Evolutionary conservation across 2,797 vertebrate genomes (phyloP).

Genomic region (Schizothorax lantsangensis): DNA sequence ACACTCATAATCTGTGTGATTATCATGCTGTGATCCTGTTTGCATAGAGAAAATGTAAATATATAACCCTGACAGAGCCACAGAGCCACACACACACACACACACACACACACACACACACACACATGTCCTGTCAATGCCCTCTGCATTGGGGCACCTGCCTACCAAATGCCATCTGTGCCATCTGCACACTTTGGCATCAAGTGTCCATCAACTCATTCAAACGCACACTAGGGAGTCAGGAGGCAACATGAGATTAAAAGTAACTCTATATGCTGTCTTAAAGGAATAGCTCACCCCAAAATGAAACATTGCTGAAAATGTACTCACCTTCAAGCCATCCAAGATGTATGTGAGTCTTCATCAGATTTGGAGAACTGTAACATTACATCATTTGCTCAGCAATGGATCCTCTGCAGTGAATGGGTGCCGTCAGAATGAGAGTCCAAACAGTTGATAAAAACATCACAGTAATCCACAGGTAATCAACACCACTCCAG

Average conservation of each 20-base stretch:
- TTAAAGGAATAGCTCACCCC: not conserved
- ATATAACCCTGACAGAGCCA: conserved; percentile 45
- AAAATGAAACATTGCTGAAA: not conserved
- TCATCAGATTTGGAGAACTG: not conserved
- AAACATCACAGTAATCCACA: too few relatives aligned
- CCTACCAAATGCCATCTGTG: conserved; percentile 55
- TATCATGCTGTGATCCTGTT: conserved; percentile 13
- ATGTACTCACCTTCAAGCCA: not conserved
- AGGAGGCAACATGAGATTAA: not conserved
- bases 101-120: conserved; percentile 44
- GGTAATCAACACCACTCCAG: not conserved
- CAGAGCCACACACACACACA: conserved; percentile 18
- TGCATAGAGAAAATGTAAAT: conserved; percentile 17
- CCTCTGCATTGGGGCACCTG: conserved; percentile 38
- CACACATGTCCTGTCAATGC: conserved; percentile 26
- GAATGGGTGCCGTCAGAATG: not conserved
- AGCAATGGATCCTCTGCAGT: not conserved
- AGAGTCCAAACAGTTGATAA: too few relatives aligned
- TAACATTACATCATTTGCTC: not conserved
- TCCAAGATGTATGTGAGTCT: too few relatives aligned
- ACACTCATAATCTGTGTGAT: not conserved
- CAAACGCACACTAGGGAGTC: conserved; percentile 16
- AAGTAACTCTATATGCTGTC: not conserved
- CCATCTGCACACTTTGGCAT: conserved; percentile 56
- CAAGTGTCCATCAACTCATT: conserved; percentile 53